phyloP scores from a whole-genome alignment of 2,113 vertebrate genomes.

The Hemiprocne comata region DNA sequence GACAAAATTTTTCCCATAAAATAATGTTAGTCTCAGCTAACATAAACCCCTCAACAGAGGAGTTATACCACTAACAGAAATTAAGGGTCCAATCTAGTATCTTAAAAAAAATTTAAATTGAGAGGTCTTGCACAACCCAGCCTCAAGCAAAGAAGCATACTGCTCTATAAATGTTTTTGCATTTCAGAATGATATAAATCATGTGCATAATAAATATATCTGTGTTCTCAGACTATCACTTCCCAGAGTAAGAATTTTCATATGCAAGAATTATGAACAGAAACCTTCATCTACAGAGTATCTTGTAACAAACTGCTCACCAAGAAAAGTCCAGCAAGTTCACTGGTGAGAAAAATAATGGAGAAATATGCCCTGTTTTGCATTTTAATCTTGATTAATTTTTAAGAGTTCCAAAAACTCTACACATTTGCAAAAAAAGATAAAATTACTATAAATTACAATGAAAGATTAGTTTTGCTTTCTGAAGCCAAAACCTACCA shows the following conservation, averaged over 20 bases:
- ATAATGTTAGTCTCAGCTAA: background rate
- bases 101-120: background rate
- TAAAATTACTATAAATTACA: background rate
- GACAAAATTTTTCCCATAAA: background rate
- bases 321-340: background rate
- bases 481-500: background rate
- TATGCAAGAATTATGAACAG: background rate
- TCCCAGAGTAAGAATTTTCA: background rate
- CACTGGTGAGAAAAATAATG: background rate
- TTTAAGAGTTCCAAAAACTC: background rate
- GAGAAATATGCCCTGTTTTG: background rate
- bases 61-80: background rate
- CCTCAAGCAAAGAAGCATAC: fast-evolving
- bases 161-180: background rate
- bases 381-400: background rate
- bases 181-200: background rate
- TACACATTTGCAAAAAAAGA: background rate
- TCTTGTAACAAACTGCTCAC: background rate
- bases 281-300: background rate
- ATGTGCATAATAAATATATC: background rate
- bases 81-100: background rate
- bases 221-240: background rate
- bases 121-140: background rate
- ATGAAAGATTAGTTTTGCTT: background rate
- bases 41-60: background rate